Percentiles rank a stretch among this genome's conserved stretches.
phyloP scores from a whole-genome alignment of 2,888 invertebrate species.

The Caenorhabditis angaria region DNA sequence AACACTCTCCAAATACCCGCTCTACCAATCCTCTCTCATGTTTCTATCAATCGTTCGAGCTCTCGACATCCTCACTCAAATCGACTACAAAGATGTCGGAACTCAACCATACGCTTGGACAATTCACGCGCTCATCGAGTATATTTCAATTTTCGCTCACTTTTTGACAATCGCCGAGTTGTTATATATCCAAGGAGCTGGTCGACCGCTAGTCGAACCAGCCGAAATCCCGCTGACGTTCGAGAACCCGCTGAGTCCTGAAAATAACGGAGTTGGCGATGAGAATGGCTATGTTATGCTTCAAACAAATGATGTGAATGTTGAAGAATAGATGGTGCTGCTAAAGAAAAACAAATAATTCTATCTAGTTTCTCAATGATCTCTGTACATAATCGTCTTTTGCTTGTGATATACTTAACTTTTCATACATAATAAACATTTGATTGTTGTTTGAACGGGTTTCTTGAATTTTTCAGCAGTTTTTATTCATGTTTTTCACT shows the following conservation, averaged over 20 bases:
- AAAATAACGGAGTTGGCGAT: slow-evolving; percentile 12
- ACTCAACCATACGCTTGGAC: slow-evolving; percentile 35
- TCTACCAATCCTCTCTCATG: slow-evolving; percentile 19
- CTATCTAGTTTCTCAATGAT: background rate
- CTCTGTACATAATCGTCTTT: background rate
- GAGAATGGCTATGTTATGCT: slow-evolving; percentile 44
- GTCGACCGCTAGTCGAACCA: slow-evolving; percentile 33
- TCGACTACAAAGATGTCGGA: slow-evolving; percentile 37
- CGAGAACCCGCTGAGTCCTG: slow-evolving; percentile 34
- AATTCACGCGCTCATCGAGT: slow-evolving; percentile 37
- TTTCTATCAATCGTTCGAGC: slow-evolving; percentile 24
- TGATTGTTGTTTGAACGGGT: too few species aligned
- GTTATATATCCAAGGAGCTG: slow-evolving; percentile 31
- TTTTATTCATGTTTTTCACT: background rate
- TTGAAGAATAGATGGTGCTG: background rate
- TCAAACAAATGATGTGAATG: slow-evolving; percentile 12
- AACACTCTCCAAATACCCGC: slow-evolving; percentile 19
- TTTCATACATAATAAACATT: too few species aligned
- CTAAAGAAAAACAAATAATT: background rate
- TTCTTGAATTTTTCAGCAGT: too few species aligned
- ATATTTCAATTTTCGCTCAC: slow-evolving; percentile 27
- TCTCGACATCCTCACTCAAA: slow-evolving; percentile 37
- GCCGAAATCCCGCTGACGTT: slow-evolving; percentile 37
- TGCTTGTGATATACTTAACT: too few species aligned
- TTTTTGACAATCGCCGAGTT: slow-evolving; percentile 29